These are phyloP conservation scores for Trogon surrucura DNA, from an alignment of 2,113 vertebrate species.

Conservation along the genomic window DNA sequence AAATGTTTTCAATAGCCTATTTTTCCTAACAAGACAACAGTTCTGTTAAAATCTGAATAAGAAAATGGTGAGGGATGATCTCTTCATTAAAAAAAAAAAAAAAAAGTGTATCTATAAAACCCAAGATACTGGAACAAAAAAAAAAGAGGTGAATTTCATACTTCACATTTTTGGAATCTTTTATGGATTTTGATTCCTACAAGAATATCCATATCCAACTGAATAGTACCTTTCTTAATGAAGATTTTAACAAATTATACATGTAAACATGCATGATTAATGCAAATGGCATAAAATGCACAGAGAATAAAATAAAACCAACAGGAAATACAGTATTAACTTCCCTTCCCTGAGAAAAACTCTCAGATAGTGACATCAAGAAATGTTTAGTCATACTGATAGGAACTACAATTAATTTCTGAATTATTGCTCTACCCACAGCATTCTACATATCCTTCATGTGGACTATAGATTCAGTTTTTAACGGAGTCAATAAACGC, in stretches of 20 bases:
- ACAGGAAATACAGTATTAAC: background rate
- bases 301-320: background rate
- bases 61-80: background rate
- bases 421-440: background rate
- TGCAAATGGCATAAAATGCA: background rate
- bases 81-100: background rate
- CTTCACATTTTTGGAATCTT: background rate
- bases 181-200: background rate
- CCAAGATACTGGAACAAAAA: background rate
- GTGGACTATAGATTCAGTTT: background rate
- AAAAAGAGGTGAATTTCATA: background rate
- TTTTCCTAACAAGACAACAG: background rate
- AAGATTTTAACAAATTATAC: background rate
- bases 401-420: background rate
- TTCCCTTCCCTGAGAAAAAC: background rate
- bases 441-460: background rate
- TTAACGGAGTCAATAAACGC: slow-evolving; percentile 10
- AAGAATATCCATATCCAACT: background rate
- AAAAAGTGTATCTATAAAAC: background rate
- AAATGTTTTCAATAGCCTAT: background rate
- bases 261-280: background rate
- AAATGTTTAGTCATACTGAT: background rate
- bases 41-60: background rate
- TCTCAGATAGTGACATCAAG: background rate
- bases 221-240: background rate